These are phyloP conservation scores for Eulemur macaco DNA, from an alignment of 2,113 vertebrate genomes.

Conservation along the genomic window DNA sequence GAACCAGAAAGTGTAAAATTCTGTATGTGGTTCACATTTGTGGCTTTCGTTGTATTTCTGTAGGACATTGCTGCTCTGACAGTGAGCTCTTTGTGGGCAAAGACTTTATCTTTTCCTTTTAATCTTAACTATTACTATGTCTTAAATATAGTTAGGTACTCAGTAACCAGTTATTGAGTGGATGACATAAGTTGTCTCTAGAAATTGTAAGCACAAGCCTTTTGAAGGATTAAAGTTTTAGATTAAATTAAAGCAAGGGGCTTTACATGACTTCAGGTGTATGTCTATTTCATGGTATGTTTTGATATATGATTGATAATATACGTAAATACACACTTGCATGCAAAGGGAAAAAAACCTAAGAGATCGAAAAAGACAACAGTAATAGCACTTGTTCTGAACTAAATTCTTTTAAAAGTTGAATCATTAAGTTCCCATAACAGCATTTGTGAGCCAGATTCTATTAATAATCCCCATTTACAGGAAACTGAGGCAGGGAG, in stretches of 20 bases:
- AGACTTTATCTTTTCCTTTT: neutral
- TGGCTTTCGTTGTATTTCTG: neutral
- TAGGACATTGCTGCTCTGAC: neutral
- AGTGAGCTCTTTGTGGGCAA: neutral
- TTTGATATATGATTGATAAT: neutral
- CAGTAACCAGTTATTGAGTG: neutral
- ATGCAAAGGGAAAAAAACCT: neutral
- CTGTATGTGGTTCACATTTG: neutral
- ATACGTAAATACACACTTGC: neutral
- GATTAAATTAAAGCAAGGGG: neutral
- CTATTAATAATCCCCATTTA: neutral
- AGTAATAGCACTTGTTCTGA: neutral
- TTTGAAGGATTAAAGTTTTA: neutral
- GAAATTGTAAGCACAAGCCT: neutral
- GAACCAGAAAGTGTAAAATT: neutral
- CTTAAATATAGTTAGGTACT: neutral
- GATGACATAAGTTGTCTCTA: slow-evolving; percentile 2
- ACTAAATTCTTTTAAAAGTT: neutral
- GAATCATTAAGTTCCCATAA: neutral
- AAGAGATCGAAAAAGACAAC: neutral
- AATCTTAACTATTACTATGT: neutral
- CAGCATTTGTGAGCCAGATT: neutral
- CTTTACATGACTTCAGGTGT: neutral
- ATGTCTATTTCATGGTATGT: neutral
- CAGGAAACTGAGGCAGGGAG: neutral